Conservation (phyloP, 2,888 invertebrate genomes). For the Caenorhabditis sp. region DNA sequence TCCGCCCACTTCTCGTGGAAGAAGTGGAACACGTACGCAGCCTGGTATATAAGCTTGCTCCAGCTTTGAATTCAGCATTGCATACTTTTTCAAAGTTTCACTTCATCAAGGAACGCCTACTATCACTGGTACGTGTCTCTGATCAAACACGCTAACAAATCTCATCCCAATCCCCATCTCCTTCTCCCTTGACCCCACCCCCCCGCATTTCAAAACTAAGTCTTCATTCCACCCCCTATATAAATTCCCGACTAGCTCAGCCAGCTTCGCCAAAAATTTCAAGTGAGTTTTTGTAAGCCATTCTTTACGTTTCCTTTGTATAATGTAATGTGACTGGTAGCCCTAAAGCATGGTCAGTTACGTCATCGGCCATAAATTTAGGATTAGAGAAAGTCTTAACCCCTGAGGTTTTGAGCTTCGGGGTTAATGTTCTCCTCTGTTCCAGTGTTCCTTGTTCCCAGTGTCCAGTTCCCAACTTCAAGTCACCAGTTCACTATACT, state of each 20-base stretch:
- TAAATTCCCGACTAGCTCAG: slow-evolving; percentile 31
- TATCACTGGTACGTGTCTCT: slow-evolving; percentile 20
- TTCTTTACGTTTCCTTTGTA: background rate
- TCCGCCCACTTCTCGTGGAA: slow-evolving; percentile 43
- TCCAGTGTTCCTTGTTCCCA: too few relatives aligned
- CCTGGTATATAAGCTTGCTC: slow-evolving; percentile 36
- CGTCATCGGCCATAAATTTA: too few relatives aligned
- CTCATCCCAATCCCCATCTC: too few relatives aligned
- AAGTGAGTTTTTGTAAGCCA: slow-evolving; percentile 32
- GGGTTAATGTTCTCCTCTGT: slow-evolving; percentile 28
- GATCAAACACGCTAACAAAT: slow-evolving; percentile 22
- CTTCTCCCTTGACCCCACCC: slow-evolving; percentile 46
- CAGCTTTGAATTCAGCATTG: slow-evolving; percentile 7
- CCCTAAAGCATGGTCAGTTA: too few relatives aligned
- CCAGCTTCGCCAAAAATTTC: slow-evolving; percentile 15
- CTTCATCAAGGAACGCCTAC: background rate
- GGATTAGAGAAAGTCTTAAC: too few relatives aligned
- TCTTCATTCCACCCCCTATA: slow-evolving; percentile 42
- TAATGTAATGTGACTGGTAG: too few relatives aligned
- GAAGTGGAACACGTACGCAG: slow-evolving; percentile 51
- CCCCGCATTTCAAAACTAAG: slow-evolving; percentile 52
- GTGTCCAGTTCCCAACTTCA: too few relatives aligned
- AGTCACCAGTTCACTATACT: too few relatives aligned
- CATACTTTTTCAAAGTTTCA: too few relatives aligned
- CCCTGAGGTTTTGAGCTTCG: slow-evolving; percentile 55